Conservation (phyloP, 2,113 vertebrate species). For the Centropus unirufus region DNA sequence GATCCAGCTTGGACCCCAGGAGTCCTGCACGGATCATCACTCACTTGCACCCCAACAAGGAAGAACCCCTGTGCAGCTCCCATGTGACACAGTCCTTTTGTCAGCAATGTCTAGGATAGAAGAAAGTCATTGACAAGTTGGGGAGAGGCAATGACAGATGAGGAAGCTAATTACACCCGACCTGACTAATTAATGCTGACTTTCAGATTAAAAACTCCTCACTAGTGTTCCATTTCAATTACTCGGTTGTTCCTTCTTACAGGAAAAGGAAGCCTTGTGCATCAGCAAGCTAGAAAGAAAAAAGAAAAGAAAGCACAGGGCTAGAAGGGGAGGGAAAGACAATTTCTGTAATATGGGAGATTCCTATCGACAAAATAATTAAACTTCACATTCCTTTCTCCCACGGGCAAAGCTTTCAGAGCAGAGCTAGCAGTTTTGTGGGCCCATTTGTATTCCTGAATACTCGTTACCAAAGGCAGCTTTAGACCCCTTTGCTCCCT, state of each 20-base stretch:
- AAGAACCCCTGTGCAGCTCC: background rate
- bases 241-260: constrained; percentile 50
- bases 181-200: constrained; percentile 73
- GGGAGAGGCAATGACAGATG: constrained; percentile 58
- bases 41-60: background rate
- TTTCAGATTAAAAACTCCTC: constrained; percentile 71
- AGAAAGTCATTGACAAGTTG: constrained; percentile 62
- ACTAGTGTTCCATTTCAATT: constrained; percentile 72
- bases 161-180: constrained; percentile 71
- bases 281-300: constrained; percentile 6
- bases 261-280: constrained; percentile 29
- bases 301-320: constrained; percentile 7
- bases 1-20: background rate
- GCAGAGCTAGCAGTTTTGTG: background rate
- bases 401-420: background rate
- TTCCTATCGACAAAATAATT: constrained; percentile 42
- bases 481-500: background rate
- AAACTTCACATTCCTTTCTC: background rate
- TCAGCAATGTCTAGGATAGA: background rate
- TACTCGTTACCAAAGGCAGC: background rate
- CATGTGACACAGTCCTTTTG: background rate
- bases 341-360: constrained; percentile 25
- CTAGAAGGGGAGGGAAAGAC: constrained; percentile 4
- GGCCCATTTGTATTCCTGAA: background rate
- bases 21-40: background rate